phyloP scores from a whole-genome alignment of 2,888 invertebrate species.

The Brenthis hecate region DNA sequence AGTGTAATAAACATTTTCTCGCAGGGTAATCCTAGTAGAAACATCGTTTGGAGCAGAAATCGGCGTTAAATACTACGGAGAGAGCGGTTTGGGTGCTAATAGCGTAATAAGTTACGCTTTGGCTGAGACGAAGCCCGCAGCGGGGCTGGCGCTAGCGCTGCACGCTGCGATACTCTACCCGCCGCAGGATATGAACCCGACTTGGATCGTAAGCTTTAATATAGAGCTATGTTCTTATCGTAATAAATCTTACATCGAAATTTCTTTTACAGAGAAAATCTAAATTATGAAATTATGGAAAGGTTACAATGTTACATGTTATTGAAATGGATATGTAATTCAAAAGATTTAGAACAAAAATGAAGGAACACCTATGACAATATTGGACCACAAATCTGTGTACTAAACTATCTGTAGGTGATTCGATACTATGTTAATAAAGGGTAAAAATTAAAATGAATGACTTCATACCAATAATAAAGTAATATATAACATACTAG shows the following conservation, averaged over 20 bases:
- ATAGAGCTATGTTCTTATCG: conserved; percentile 23
- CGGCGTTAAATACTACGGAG: conserved; percentile 60
- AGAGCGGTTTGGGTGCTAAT: conserved; percentile 61
- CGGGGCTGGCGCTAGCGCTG: conserved; percentile 57
- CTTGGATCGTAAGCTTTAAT: conserved; percentile 57
- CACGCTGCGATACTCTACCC: conserved; percentile 58
- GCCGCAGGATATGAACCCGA: conserved; percentile 44
- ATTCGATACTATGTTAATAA: too few species aligned
- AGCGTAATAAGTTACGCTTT: conserved; percentile 63
- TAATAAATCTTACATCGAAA: conserved; percentile 23
- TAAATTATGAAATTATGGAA: background rate
- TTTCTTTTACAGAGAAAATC: background rate
- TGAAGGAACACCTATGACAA: too few species aligned
- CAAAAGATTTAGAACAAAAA: background rate
- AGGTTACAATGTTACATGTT: background rate
- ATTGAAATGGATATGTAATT: background rate
- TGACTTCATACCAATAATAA: too few species aligned
- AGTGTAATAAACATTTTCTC: conserved; percentile 32
- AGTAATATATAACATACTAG: too few species aligned
- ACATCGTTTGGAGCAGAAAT: conserved; percentile 51
- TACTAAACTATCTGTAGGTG: too few species aligned
- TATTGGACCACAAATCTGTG: too few species aligned
- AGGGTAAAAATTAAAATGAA: too few species aligned
- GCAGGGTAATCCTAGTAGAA: conserved; percentile 64
- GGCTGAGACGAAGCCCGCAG: conserved; percentile 48